phyloP scores from a whole-genome alignment of 2,113 vertebrate species.

The Tricholaema leucomelas region DNA sequence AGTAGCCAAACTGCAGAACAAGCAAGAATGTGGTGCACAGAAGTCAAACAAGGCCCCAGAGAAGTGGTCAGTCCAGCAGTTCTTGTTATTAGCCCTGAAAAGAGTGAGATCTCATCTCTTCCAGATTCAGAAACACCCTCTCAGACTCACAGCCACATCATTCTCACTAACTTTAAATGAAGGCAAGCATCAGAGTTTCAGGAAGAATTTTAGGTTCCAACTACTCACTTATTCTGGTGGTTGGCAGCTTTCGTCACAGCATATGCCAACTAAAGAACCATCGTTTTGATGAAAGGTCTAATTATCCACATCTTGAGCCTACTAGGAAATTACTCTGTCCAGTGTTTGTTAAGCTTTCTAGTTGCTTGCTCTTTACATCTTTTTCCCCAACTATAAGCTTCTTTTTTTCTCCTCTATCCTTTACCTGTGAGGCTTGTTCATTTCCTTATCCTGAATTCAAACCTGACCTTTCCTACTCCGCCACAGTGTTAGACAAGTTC shows the following conservation, averaged over 20 bases:
- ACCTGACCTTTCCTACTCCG: neutral
- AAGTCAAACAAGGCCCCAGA: neutral
- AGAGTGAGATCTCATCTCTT: neutral
- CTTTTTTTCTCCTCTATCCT: neutral
- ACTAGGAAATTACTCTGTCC: neutral
- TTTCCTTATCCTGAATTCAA: conserved; percentile 14
- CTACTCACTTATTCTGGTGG: neutral
- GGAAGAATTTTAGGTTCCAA: neutral
- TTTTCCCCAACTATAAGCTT: neutral
- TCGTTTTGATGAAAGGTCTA: neutral
- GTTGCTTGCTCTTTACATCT: neutral
- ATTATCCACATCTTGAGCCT: neutral
- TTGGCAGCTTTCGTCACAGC: neutral
- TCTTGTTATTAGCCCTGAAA: neutral
- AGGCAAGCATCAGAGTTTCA: neutral
- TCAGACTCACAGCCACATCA: neutral
- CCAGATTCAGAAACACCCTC: neutral
- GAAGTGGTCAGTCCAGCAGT: neutral
- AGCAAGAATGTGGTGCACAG: neutral
- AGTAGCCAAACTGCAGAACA: neutral
- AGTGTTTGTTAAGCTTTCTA: neutral
- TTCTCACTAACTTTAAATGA: neutral
- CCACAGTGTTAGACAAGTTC: neutral
- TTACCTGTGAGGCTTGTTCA: neutral
- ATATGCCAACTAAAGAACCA: fast-evolving